Evolutionary conservation across 2,113 vertebrate genomes (phyloP).

Genomic region (Notiomystis cincta): DNA sequence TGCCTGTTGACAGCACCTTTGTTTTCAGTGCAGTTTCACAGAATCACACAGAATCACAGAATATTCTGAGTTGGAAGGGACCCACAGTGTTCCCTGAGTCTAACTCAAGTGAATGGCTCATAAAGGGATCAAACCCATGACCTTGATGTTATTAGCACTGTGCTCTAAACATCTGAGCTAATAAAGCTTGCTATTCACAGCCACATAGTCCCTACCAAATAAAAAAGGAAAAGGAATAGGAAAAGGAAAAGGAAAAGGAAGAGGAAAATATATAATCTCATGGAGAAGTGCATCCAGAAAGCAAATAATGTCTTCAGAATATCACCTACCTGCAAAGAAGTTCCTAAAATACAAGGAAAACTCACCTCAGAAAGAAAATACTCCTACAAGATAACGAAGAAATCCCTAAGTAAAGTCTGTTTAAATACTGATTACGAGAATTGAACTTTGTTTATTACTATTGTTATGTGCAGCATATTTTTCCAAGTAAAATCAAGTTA

Average conservation of each 20-base stretch:
- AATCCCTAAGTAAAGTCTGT: background rate
- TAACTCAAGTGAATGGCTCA: background rate
- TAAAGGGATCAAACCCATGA: background rate
- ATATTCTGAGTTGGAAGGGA: background rate
- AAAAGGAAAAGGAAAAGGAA: background rate
- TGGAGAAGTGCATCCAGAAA: background rate
- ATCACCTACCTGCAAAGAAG: background rate
- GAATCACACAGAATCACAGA: background rate
- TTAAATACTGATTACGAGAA: background rate
- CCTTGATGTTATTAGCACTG: background rate
- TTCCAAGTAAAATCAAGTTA: background rate
- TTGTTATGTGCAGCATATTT: background rate
- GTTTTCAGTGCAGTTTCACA: background rate
- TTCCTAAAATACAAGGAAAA: background rate
- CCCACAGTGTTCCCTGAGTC: background rate
- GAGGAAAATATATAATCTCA: background rate
- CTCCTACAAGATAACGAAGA: background rate
- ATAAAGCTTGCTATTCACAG: background rate
- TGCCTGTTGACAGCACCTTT: background rate
- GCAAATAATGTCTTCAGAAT: background rate
- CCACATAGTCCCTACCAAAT: background rate
- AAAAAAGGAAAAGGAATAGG: background rate
- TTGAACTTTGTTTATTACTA: background rate
- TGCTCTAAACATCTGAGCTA: background rate
- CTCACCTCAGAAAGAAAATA: accelerated